Base-by-base conservation (phyloP, 2,888 invertebrate genomes). In the Phrixothrix hirtus region DNA sequence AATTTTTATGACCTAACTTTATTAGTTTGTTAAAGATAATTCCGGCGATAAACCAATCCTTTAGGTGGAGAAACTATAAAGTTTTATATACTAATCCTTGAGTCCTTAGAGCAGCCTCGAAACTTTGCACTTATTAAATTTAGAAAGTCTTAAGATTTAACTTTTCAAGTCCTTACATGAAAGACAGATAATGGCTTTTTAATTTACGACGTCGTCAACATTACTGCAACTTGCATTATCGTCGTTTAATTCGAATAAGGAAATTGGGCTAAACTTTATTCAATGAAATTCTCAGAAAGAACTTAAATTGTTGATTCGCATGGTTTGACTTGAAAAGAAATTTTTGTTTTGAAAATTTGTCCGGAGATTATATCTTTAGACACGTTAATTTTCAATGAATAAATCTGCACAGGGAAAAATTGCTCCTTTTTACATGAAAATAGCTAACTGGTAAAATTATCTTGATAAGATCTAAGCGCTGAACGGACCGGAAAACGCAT, bases 111-210 rank as follows among this genome's bases (percentile, higher is more conserved):
- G 21, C 7, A 21, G 21, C 21, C 7, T 3, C 21, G 21, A 38
- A 38, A 38, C 25, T 48, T 39, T 39, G 13, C 41, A 35, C 35
- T 48, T 48, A 48, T 48, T 48, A 48, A 48, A 48, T 48, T 32
- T 34, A 17, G 48, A 39, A 44, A 35, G 27, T 26, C 10, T 25
- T 16, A 12, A 31, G 15, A 11, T 6, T 9, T 27, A 48, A 34
- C 32, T 47, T 39, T n/a, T 31, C 12, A 14, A 30, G 13, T 37
- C 11, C 35, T 26, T 21, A n/a, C 29, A 32, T 15, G 38, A 34
- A 41, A 43, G 42, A 43, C 26, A 43, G 41, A 35, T 48, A 48
- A 48, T 48, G 48, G 35, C 41, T 48, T 48, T 48, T 48, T 48
- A 48, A 48, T 48, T 41, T 32, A 5, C 26, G 41, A 34, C 26